These are phyloP conservation scores for Gambusia holbrooki DNA, from an alignment of 2,113 vertebrate genomes.

Conservation along the genomic window DNA sequence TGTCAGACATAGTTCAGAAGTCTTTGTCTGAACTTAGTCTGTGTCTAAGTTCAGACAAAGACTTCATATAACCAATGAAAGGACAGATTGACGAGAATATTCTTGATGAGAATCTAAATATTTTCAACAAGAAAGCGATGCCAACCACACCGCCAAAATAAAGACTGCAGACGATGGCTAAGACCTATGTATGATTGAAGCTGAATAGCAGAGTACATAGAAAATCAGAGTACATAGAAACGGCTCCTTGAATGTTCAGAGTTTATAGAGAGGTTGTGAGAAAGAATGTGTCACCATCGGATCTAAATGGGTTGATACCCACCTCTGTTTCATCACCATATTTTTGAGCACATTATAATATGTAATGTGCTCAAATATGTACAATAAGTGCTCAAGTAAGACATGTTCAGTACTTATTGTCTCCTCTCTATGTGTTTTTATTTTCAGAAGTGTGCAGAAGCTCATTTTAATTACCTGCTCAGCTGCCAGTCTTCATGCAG, in stretches of 20 bases:
- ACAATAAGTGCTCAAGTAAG: no score
- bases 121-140: neutral
- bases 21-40: neutral
- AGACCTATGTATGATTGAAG: no score
- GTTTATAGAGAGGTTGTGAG: neutral
- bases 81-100: no score
- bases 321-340: neutral
- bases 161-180: no score
- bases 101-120: neutral
- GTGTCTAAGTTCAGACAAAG: neutral
- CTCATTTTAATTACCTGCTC: slow-evolving; percentile 81
- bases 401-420: no score
- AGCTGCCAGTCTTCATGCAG: slow-evolving; percentile 84
- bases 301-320: neutral
- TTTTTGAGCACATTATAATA: no score
- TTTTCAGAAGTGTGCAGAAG: no score
- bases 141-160: neutral
- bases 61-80: neutral
- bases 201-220: no score
- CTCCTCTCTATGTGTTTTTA: neutral
- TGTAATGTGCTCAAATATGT: no score
- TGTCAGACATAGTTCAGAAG: neutral
- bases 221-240: no score
- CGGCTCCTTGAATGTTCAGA: neutral
- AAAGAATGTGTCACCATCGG: neutral